Percentiles rank a stretch among this genome's conserved stretches.
These are phyloP conservation scores for Dyspetes luteomarginatus DNA, from an alignment of 2,888 invertebrate species.

Conservation along the genomic window DNA sequence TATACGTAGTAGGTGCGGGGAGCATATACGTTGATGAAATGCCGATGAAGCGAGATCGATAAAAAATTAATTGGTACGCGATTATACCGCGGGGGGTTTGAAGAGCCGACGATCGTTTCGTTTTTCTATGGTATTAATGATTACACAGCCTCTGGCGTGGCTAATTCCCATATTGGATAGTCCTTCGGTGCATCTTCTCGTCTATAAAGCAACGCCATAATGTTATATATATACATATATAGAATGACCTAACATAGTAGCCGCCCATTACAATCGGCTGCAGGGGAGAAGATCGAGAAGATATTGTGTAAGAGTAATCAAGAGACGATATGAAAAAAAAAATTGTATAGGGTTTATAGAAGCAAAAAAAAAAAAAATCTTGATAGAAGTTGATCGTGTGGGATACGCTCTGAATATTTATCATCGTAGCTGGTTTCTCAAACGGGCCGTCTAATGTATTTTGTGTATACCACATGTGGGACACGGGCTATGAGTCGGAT, in stretches of 20 bases:
- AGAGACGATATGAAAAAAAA: constrained; percentile 41
- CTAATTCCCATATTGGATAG: constrained; percentile 68
- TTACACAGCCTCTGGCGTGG: constrained; percentile 66
- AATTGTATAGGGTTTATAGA: background rate
- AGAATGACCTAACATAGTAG: constrained; percentile 32
- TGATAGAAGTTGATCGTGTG: constrained; percentile 58
- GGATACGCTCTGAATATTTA: constrained; percentile 79
- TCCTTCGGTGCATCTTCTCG: constrained; percentile 55
- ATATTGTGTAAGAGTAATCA: constrained; percentile 49
- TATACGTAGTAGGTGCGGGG: constrained; percentile 2
- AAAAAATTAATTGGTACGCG: constrained; percentile 81
- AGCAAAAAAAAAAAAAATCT: constrained; percentile 2
- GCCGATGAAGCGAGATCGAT: constrained; percentile 47
- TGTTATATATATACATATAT: background rate
- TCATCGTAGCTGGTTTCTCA: constrained; percentile 61
- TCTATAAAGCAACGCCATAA: constrained; percentile 40
- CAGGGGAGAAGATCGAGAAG: constrained; percentile 40
- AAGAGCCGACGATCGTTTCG: constrained; percentile 58
- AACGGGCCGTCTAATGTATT: constrained; percentile 60
- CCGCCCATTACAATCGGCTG: constrained; percentile 39
- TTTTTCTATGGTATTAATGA: constrained; percentile 62
- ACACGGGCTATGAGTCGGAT: constrained; percentile 32
- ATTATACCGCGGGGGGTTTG: constrained; percentile 73
- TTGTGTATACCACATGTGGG: constrained; percentile 59
- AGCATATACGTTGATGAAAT: constrained; percentile 7